These are phyloP conservation scores for Gadopsis marmoratus DNA, from an alignment of 2,797 vertebrate species.

Conservation along the genomic window DNA sequence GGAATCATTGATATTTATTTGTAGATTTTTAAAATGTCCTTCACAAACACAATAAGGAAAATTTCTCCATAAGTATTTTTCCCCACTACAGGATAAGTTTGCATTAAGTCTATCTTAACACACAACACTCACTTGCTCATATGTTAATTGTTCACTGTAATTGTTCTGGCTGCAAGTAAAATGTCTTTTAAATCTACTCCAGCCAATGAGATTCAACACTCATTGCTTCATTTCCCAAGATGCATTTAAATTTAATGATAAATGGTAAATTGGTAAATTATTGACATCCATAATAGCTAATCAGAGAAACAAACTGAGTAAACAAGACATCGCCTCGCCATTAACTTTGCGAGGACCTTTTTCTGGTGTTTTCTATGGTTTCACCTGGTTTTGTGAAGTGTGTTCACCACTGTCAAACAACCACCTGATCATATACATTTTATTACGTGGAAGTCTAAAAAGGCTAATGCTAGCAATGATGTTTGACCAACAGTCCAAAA, in stretches of 20 bases:
- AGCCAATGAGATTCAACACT: background rate
- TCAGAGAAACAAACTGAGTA: background rate
- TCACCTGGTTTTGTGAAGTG: slow-evolving; percentile 10
- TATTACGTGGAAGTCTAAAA: background rate
- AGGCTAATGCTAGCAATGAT: background rate
- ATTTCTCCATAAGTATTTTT: background rate
- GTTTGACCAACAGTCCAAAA: background rate
- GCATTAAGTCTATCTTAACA: background rate
- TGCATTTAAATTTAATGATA: background rate
- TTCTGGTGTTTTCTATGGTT: slow-evolving; percentile 34
- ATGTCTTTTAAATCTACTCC: background rate
- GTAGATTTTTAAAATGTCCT: background rate
- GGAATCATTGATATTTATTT: background rate
- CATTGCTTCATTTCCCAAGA: background rate
- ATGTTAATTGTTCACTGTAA: background rate
- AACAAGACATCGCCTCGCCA: background rate
- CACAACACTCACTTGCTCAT: background rate
- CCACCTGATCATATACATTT: background rate
- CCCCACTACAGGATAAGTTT: background rate
- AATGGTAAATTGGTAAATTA: background rate
- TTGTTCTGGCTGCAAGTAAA: slow-evolving; percentile 6
- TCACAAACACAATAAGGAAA: background rate
- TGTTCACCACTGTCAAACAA: slow-evolving; percentile 36
- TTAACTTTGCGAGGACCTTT: background rate
- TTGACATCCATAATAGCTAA: background rate